Conservation (phyloP, 92 coral and sea anemone genomes). For the Paragorgia papillata region DNA sequence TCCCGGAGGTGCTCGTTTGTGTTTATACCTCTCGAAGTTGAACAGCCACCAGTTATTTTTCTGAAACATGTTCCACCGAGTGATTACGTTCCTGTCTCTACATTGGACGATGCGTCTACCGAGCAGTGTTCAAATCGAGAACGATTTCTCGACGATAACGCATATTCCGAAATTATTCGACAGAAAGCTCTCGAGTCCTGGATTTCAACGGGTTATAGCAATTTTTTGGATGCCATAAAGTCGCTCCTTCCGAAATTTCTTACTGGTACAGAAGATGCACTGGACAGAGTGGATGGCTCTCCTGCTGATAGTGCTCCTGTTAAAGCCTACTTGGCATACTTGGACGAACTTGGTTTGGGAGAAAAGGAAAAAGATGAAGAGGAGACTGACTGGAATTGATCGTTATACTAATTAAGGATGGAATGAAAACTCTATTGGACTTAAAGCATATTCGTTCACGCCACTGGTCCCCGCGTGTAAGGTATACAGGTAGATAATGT, state of each 20-base stretch:
- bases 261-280: constrained; percentile 33
- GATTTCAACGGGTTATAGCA: constrained; percentile 31
- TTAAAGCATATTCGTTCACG: too few relatives aligned
- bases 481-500: too few relatives aligned
- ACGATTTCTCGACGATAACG: constrained; percentile 5
- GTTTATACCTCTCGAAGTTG: constrained; percentile 17
- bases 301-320: background rate
- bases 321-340: constrained; percentile 14
- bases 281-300: constrained; percentile 19
- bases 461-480: too few relatives aligned
- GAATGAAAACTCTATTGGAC: too few relatives aligned
- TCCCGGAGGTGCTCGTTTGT: constrained; percentile 25
- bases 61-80: constrained; percentile 43
- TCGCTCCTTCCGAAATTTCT: constrained; percentile 37
- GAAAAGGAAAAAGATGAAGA: background rate
- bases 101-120: constrained; percentile 10
- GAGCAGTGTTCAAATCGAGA: constrained; percentile 10
- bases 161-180: constrained; percentile 17
- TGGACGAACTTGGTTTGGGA: constrained; percentile 28
- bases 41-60: background rate
- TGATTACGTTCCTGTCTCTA: constrained; percentile 16
- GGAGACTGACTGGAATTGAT: background rate
- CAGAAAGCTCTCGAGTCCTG: constrained; percentile 21
- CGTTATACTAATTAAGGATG: too few relatives aligned
- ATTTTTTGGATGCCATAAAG: constrained; percentile 3